These are phyloP conservation scores for Limnephilus marmoratus DNA, from an alignment of 2,888 invertebrate genomes.

Conservation along the genomic window DNA sequence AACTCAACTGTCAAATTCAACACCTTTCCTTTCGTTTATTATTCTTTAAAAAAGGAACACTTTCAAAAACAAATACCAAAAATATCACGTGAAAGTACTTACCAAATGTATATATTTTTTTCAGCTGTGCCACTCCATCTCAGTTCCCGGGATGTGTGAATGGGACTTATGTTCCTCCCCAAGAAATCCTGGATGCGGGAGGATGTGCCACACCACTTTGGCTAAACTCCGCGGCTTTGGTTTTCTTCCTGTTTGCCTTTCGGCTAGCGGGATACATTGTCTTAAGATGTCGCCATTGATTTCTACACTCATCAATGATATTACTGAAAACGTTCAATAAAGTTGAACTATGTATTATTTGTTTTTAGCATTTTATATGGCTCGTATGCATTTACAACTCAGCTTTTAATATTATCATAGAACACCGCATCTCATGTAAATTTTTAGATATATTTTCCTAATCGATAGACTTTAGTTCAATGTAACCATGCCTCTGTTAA, in stretches of 20 bases:
- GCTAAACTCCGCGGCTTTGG: slow-evolving; percentile 84
- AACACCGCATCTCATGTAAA: slow-evolving; percentile 33
- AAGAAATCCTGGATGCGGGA: slow-evolving; percentile 82
- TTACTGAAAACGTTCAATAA: slow-evolving; percentile 10
- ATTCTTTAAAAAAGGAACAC: not conserved
- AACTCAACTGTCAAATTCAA: not conserved
- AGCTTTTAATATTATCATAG: slow-evolving; percentile 41
- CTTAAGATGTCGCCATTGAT: slow-evolving; percentile 82
- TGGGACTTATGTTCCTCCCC: slow-evolving; percentile 80
- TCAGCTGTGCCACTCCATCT: slow-evolving; percentile 83
- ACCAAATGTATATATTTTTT: slow-evolving; percentile 61
- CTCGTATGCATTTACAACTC: slow-evolving; percentile 51
- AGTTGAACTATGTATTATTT: slow-evolving; percentile 49
- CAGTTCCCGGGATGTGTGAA: slow-evolving; percentile 82
- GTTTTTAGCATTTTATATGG: slow-evolving; percentile 33
- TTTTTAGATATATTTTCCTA: slow-evolving; percentile 46
- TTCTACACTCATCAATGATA: not conserved
- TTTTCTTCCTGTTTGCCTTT: slow-evolving; percentile 84
- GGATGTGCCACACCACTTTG: slow-evolving; percentile 82
- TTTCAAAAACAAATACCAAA: not conserved
- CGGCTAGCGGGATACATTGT: slow-evolving; percentile 85
- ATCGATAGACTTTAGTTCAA: slow-evolving; percentile 48
- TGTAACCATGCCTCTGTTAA: slow-evolving; percentile 17
- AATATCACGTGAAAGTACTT: not conserved
- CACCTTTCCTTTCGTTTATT: not conserved